These are phyloP conservation scores for Brienomyrus brachyistius DNA, from an alignment of 2,113 vertebrate genomes.

Conservation along the genomic window DNA sequence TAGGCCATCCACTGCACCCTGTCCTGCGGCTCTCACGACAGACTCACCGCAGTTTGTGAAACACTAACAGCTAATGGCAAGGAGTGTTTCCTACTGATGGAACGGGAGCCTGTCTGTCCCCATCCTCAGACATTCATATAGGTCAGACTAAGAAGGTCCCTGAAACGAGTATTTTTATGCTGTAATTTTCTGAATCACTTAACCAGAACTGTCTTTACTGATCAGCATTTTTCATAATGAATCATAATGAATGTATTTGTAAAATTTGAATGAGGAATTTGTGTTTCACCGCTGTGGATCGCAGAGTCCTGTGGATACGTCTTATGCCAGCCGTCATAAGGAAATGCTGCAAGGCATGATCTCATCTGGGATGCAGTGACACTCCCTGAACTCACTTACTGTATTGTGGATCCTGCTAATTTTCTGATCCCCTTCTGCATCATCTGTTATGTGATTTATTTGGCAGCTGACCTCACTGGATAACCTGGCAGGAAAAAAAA, in stretches of 20 bases:
- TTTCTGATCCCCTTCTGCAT: neutral
- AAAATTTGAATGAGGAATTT: slow-evolving; percentile 5
- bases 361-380: neutral
- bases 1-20: neutral
- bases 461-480: neutral
- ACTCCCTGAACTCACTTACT: neutral
- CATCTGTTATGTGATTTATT: neutral
- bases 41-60: neutral
- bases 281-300: neutral
- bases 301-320: neutral
- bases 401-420: neutral
- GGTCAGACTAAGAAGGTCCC: neutral
- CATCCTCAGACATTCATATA: neutral
- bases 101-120: neutral
- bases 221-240: slow-evolving; percentile 7
- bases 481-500: neutral
- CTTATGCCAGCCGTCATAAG: neutral
- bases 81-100: neutral
- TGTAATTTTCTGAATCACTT: slow-evolving; percentile 16
- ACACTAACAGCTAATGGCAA: neutral
- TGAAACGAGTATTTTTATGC: slow-evolving; percentile 7
- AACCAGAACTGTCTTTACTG: slow-evolving; percentile 10
- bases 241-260: slow-evolving; percentile 4
- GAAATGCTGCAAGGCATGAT: neutral
- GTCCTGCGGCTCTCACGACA: neutral